Evolutionary conservation across 2,113 vertebrate species (phyloP), one percentile per base, ranked within the genome.

Genomic region (Anguilla rostrata): DNA sequence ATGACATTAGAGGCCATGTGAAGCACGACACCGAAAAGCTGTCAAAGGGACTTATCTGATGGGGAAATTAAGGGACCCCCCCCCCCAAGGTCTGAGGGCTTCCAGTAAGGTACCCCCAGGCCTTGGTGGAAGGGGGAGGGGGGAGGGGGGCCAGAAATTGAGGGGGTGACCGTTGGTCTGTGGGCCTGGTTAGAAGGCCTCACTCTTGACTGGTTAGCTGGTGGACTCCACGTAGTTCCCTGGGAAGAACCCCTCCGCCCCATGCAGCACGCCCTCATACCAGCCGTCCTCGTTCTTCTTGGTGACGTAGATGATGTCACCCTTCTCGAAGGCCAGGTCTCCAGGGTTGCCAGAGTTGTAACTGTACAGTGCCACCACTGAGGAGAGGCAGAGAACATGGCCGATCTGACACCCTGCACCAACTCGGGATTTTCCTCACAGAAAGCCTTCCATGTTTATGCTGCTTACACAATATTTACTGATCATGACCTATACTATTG

Each of bases 301-400:
- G 53, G 95, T 97, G 93, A 99, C 92, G 20, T 97, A 98, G 91
- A 99, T 96, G 90, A 98, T 92, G 91, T 97, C 96, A n/a, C 97
- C 98, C 92, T 97, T 94, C 83, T 96, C 90, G 92, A 99, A 96
- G 0, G 96, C 93, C 85, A 99, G 94, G 92, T 99, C 98, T 1
- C 97, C 97, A 14, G 97, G 96, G 88, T 98, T 98, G 83, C 95
- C 94, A 71, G 96, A 95, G n/a, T 96, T 92, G 57, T 97, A 99
- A 93, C 92, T 94, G 89, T 99, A 99, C 89, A 99, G 97, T 29
- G 96, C 98, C 94, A 98, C 97, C 95, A 99, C 98, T 99, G 93
- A 90, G 88, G 90, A 92, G 66, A 29, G 85, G 63, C 89, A 87
- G 94, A 66, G 88, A 84, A 83, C 9, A 82, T 0, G 0, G 1